Conservation (phyloP, 2,888 invertebrate genomes). For the Hipparchia sbordonii region DNA sequence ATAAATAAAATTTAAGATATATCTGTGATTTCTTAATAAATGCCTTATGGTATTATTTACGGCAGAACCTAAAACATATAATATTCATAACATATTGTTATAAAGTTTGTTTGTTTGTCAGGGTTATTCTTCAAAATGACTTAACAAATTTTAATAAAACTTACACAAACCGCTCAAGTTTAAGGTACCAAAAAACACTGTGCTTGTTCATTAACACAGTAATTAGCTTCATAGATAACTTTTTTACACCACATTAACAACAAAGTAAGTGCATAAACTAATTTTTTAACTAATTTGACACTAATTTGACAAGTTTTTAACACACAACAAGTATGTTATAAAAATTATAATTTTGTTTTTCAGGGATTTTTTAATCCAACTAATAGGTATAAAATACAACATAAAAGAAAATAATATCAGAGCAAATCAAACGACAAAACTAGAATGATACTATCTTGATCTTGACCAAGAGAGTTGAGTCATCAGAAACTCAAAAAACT, state of each 20-base stretch:
- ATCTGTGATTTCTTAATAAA: too few species aligned
- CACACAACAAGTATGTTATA: too few species aligned
- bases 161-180: not conserved
- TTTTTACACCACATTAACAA: too few species aligned
- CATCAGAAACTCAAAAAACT: conserved; percentile 18
- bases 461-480: conserved; percentile 20
- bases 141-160: not conserved
- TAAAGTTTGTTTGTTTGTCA: not conserved
- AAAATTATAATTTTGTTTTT: too few species aligned
- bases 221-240: not conserved
- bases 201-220: not conserved
- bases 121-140: not conserved
- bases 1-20: too few species aligned
- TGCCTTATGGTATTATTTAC: too few species aligned
- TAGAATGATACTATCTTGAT: not conserved
- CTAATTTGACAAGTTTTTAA: too few species aligned
- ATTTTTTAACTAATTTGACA: too few species aligned
- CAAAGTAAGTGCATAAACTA: too few species aligned
- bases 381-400: not conserved
- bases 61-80: too few species aligned
- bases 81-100: not conserved
- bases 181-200: not conserved
- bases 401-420: not conserved
- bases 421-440: not conserved
- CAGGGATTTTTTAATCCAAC: too few species aligned